phyloP scores from a whole-genome alignment of 1,140 invertebrate species.

The Chironomus tepperi region DNA sequence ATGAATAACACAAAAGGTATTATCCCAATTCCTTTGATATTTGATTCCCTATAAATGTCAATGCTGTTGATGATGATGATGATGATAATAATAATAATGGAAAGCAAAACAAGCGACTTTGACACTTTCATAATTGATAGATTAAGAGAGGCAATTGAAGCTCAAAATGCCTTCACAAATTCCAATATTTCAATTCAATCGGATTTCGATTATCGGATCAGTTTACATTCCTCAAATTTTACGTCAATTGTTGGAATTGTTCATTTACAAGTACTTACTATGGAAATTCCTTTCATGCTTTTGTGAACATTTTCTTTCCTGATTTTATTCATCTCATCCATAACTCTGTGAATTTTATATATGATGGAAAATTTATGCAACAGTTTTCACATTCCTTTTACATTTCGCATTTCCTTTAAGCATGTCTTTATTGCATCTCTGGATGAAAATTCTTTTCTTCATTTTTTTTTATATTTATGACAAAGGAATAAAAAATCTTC shows the following conservation, averaged over 20 bases:
- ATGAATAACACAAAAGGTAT: neutral
- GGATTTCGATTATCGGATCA: neutral
- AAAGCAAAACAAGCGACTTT: neutral
- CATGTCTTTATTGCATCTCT: neutral
- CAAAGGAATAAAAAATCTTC: neutral
- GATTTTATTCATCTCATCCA: too few relatives aligned
- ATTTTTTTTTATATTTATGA: neutral
- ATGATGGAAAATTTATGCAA: neutral
- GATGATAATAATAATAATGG: neutral
- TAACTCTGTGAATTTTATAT: too few relatives aligned
- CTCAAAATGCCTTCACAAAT: neutral
- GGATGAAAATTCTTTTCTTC: too few relatives aligned
- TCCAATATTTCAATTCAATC: neutral
- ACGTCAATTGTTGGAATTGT: neutral
- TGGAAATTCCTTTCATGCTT: neutral
- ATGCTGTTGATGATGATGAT: neutral
- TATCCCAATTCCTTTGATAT: constrained; percentile 10
- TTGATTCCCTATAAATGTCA: neutral
- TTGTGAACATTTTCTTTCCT: too few relatives aligned
- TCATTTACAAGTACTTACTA: neutral
- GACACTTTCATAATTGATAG: constrained; percentile 16
- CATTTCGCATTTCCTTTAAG: neutral
- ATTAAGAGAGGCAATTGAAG: neutral
- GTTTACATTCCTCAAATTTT: neutral
- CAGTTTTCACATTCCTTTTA: neutral